Conservation (phyloP, 2,888 invertebrate species). For the Andrena flavipes region DNA sequence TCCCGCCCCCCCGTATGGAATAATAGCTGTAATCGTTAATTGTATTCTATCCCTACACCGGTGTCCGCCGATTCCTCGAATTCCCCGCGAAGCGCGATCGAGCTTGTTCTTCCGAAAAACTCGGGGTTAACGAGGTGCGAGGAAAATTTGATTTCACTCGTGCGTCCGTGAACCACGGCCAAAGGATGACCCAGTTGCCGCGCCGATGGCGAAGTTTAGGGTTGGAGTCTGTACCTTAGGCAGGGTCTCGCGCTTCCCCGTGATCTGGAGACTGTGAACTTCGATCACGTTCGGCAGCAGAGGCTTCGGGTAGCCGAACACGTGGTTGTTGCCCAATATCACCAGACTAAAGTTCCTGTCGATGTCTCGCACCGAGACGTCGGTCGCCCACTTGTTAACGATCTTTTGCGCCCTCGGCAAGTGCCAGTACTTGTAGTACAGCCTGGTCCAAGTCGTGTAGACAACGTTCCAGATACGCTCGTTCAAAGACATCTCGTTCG, state of each 20-base stretch:
- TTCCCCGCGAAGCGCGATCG: not conserved
- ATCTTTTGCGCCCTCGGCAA: slow-evolving; percentile 76
- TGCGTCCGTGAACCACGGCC: not conserved
- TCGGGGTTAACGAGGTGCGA: not conserved
- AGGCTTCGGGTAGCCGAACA: slow-evolving; percentile 81
- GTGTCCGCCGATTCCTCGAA: not conserved
- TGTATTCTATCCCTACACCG: slow-evolving; percentile 30
- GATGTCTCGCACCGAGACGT: slow-evolving; percentile 74
- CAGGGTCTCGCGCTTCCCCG: slow-evolving; percentile 62
- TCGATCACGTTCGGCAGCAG: slow-evolving; percentile 80
- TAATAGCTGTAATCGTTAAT: slow-evolving; percentile 43
- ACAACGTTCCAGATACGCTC: slow-evolving; percentile 77
- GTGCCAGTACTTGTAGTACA: slow-evolving; percentile 79
- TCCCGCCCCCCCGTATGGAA: slow-evolving; percentile 11
- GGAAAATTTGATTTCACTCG: not conserved
- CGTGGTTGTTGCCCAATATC: slow-evolving; percentile 80
- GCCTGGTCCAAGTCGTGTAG: slow-evolving; percentile 78
- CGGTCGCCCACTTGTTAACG: slow-evolving; percentile 73
- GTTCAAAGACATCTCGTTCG: slow-evolving; percentile 74
- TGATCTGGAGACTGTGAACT: slow-evolving; percentile 80
- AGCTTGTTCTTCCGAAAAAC: not conserved
- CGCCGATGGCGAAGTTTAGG: slow-evolving; percentile 20
- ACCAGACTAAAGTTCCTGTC: slow-evolving; percentile 80
- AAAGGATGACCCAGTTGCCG: not conserved
- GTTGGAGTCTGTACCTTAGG: slow-evolving; percentile 67